phyloP scores from a whole-genome alignment of 2,888 invertebrate species.

The Pammene fasciana region DNA sequence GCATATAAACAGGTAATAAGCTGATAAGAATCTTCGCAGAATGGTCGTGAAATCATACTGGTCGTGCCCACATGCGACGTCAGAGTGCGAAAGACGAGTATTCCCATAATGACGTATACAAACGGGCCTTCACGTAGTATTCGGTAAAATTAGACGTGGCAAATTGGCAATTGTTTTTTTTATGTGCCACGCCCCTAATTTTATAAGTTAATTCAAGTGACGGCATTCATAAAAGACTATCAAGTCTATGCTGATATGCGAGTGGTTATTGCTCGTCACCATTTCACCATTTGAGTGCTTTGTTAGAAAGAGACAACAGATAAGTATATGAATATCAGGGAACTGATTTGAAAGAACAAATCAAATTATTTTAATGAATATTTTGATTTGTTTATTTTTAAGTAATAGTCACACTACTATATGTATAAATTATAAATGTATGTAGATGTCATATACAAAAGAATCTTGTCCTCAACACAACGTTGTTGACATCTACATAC shows the following conservation, averaged over 20 bases:
- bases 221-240: neutral
- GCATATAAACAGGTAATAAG: neutral
- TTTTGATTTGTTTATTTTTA: no score
- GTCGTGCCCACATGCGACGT: constrained; percentile 39
- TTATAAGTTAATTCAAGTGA: neutral
- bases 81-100: constrained; percentile 21
- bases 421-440: no score
- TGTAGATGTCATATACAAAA: no score
- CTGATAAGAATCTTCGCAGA: constrained; percentile 9
- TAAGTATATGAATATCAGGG: no score
- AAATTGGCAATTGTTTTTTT: neutral
- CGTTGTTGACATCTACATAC: no score
- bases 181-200: neutral
- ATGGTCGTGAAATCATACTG: constrained; percentile 10
- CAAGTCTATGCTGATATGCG: neutral
- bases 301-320: no score
- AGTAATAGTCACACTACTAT: no score
- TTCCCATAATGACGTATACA: constrained; percentile 39
- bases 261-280: no score
- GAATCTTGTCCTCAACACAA: no score
- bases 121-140: constrained; percentile 29
- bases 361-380: no score
- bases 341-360: no score
- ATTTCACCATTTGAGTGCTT: no score
- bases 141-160: constrained; percentile 21